Conservation (phyloP, 1,140 invertebrate genomes). For the Solen grandis region DNA sequence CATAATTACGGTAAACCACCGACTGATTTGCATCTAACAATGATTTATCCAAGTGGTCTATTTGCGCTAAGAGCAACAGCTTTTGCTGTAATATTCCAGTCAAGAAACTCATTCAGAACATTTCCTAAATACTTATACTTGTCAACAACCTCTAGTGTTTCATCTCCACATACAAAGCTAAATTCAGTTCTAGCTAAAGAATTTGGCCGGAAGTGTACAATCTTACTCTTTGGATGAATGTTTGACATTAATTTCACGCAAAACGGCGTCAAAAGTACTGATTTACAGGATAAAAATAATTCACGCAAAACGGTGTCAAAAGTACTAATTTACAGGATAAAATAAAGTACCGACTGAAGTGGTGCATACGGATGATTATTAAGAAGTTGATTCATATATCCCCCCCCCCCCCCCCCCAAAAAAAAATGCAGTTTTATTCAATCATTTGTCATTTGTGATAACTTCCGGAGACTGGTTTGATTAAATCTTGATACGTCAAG, state of each 20-base stretch:
- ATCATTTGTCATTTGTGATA: too few relatives aligned
- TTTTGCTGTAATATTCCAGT: background rate
- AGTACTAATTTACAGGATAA: too few relatives aligned
- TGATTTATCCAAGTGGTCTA: conserved; percentile 10
- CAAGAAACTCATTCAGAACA: conserved; percentile 2
- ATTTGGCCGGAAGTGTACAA: background rate
- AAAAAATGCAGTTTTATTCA: too few relatives aligned
- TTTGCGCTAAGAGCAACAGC: too few relatives aligned
- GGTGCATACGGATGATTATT: too few relatives aligned
- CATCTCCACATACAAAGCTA: conserved; percentile 14
- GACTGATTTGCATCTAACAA: conserved; percentile 5
- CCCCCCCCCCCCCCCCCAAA: too few relatives aligned
- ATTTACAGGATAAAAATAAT: too few relatives aligned
- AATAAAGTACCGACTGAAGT: too few relatives aligned
- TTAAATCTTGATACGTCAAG: too few relatives aligned
- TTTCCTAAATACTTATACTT: background rate
- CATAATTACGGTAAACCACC: conserved; percentile 16
- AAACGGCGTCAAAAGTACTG: background rate
- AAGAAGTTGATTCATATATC: too few relatives aligned
- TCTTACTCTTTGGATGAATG: conserved; percentile 1
- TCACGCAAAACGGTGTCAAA: too few relatives aligned
- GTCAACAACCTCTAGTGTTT: background rate
- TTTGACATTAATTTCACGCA: background rate
- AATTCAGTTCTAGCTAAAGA: background rate
- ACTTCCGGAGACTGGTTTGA: too few relatives aligned